Conservation (phyloP, 2,797 vertebrate genomes). For the Galagoides demidoff region DNA sequence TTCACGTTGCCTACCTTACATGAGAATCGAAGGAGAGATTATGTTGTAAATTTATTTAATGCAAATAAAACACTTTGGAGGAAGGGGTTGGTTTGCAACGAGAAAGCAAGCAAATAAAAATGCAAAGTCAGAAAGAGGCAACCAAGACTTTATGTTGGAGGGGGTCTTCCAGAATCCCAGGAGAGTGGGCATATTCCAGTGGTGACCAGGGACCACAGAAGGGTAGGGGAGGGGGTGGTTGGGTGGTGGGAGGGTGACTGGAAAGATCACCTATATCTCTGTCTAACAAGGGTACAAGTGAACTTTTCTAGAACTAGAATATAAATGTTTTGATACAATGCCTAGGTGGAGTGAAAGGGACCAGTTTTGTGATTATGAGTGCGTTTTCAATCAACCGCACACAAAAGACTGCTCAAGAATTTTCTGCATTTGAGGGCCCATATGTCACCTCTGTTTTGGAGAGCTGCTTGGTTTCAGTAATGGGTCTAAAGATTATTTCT, state of each 20-base stretch:
- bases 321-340: no score
- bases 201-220: background rate
- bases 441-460: background rate
- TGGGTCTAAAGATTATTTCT: background rate
- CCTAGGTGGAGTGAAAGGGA: background rate
- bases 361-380: background rate
- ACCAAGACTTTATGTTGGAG: background rate
- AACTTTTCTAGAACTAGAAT: no score
- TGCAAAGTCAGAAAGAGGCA: background rate
- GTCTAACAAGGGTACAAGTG: no score
- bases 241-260: no score
- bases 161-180: background rate
- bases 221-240: no score
- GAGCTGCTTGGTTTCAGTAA: background rate
- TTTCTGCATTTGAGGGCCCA: background rate
- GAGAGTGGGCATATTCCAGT: background rate
- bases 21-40: conserved; percentile 1
- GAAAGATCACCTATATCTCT: no score
- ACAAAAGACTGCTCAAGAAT: background rate
- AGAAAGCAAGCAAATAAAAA: background rate
- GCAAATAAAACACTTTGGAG: conserved; percentile 11
- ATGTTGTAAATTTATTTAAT: conserved; percentile 31
- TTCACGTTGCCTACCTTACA: background rate
- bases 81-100: conserved; percentile 20
- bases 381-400: background rate